A percentile compares a stretch with the other conserved stretches of the same genome.
Evolutionary conservation across 1,140 invertebrate species (phyloP).

Genomic region (Drosophila yakuba): DNA sequence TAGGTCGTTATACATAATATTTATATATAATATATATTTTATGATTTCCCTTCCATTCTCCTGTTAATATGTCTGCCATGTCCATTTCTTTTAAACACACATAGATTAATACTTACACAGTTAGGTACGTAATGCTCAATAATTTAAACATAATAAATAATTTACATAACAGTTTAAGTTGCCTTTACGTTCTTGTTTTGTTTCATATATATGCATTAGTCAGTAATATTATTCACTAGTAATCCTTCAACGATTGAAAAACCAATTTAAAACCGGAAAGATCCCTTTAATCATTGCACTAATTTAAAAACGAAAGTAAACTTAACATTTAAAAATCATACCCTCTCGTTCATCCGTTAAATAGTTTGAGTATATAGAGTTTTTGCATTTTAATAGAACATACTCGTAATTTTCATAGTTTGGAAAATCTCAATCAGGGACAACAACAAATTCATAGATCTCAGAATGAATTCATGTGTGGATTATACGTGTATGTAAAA

Average conservation of each 20-base stretch:
- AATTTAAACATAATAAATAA: conserved; percentile 78
- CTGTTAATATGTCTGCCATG: conserved; percentile 57
- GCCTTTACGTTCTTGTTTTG: conserved; percentile 30
- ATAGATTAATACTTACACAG: conserved; percentile 71
- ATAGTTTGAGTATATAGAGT: conserved; percentile 69
- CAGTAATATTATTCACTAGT: conserved; percentile 63
- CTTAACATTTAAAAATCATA: conserved; percentile 69
- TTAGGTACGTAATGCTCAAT: conserved; percentile 67
- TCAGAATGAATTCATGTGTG: conserved; percentile 41
- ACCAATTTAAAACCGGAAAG: conserved; percentile 36
- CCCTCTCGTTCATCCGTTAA: conserved; percentile 27
- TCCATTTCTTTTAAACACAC: conserved; percentile 44
- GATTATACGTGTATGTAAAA: conserved; percentile 24
- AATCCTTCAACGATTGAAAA: conserved; percentile 58
- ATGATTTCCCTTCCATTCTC: conserved; percentile 23
- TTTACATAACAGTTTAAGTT: conserved; percentile 78
- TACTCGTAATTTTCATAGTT: conserved; percentile 58
- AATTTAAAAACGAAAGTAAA: conserved; percentile 52
- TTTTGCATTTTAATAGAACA: conserved; percentile 53
- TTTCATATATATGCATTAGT: conserved; percentile 34
- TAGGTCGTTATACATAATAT: conserved; percentile 71
- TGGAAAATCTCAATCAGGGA: conserved; percentile 47
- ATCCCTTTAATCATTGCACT: conserved; percentile 29
- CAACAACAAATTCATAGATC: conserved; percentile 63
- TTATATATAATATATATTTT: conserved; percentile 74